These are phyloP conservation scores for Ptychochromis oligacanthus DNA, from an alignment of 2,113 vertebrate species.

Conservation along the genomic window DNA sequence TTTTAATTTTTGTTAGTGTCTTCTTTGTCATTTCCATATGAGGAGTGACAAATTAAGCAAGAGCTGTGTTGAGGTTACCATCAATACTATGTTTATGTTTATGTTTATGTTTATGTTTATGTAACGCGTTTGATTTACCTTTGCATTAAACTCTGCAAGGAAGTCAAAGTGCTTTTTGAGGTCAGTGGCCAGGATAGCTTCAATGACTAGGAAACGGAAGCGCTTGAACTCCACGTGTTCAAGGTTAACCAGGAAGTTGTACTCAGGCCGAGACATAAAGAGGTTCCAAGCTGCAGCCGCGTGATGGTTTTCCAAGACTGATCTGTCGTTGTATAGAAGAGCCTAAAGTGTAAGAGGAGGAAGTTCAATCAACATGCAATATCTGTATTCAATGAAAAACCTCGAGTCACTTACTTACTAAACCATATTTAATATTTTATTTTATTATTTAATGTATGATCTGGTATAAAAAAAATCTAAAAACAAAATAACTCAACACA, in stretches of 20 bases:
- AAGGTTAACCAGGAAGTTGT: constrained; percentile 93
- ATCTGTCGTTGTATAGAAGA: constrained; percentile 96
- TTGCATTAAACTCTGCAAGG: constrained; percentile 94
- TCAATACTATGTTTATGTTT: too few relatives aligned
- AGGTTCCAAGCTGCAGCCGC: constrained; percentile 97
- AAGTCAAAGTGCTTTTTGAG: constrained; percentile 99
- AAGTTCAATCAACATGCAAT: neutral
- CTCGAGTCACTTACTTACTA: neutral
- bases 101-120: too few relatives aligned
- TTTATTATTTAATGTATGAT: neutral
- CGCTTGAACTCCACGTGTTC: constrained; percentile 98
- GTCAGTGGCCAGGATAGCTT: constrained; percentile 97
- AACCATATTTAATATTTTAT: neutral
- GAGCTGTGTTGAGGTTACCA: neutral
- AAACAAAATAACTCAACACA: neutral
- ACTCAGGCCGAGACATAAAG: constrained; percentile 95
- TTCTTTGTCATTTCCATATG: too few relatives aligned
- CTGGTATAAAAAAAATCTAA: neutral
- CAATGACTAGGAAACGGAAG: constrained; percentile 98
- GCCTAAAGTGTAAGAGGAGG: constrained; percentile 78
- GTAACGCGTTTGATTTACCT: constrained; percentile 79
- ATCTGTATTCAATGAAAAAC: neutral
- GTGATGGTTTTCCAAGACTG: constrained; percentile 96
- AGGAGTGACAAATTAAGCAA: too few relatives aligned
- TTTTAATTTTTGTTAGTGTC: too few relatives aligned